These are phyloP conservation scores for Myotis davidii DNA, from an alignment of 2,113 vertebrate species.

Conservation along the genomic window DNA sequence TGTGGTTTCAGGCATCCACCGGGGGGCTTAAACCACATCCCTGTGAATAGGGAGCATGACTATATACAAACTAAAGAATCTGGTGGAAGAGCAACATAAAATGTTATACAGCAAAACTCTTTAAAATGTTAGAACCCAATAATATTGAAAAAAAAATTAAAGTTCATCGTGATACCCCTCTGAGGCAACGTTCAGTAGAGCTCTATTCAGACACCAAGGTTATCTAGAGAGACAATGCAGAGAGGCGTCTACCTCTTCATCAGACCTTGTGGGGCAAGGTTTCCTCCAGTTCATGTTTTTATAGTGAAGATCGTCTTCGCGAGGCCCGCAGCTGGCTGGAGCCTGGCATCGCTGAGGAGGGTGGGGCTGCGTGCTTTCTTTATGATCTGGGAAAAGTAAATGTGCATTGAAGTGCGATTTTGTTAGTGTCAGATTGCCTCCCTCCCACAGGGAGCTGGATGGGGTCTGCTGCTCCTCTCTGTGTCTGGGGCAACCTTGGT, in stretches of 20 bases:
- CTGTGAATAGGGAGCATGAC: not conserved
- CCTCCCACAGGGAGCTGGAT: not conserved
- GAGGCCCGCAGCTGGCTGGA: not conserved
- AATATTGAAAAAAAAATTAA: not conserved
- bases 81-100: not conserved
- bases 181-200: not conserved
- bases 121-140: not conserved
- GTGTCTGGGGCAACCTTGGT: not conserved
- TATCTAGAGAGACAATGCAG: not conserved
- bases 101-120: not conserved
- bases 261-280: not conserved
- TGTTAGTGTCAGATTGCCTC: not conserved
- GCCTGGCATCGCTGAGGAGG: slow-evolving; percentile 50
- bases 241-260: slow-evolving; percentile 71
- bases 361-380: not conserved
- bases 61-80: not conserved
- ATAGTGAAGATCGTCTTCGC: not conserved
- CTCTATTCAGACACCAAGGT: not conserved
- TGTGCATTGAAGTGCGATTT: not conserved
- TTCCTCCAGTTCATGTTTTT: not conserved
- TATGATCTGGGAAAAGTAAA: slow-evolving; percentile 70
- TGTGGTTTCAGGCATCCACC: not conserved
- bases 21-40: not conserved
- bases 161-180: fast-evolving
- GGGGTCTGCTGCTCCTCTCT: fast-evolving